phyloP scores from a whole-genome alignment of 2,113 vertebrate genomes.

The Athene noctua region DNA sequence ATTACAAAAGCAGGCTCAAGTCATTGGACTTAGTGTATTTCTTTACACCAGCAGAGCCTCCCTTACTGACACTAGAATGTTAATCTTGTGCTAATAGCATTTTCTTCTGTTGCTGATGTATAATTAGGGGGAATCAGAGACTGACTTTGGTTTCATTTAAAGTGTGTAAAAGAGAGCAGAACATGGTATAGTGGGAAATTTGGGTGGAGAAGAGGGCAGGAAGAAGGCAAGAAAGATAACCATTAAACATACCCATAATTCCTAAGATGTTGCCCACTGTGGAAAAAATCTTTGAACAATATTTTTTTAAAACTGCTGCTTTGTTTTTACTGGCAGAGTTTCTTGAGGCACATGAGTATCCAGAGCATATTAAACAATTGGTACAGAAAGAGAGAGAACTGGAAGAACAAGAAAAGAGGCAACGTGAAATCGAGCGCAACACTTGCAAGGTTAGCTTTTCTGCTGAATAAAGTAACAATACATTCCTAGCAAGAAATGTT shows the following conservation, averaged over 20 bases:
- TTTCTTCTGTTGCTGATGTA: neutral
- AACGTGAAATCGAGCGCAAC: slow-evolving; percentile 96
- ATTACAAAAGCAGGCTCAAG: neutral
- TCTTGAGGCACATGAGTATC: slow-evolving; percentile 88
- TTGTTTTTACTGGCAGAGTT: slow-evolving; percentile 80
- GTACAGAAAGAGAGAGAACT: slow-evolving; percentile 94
- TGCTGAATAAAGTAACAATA: neutral
- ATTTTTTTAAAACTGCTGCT: neutral
- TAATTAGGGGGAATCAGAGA: neutral
- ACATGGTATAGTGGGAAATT: neutral
- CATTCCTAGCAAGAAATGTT: neutral
- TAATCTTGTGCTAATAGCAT: neutral
- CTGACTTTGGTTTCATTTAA: neutral
- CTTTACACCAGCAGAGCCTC: neutral
- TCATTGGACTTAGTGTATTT: neutral
- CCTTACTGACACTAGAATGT: neutral
- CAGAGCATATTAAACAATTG: slow-evolving; percentile 91
- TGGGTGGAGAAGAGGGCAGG: neutral
- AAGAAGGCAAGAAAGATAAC: neutral
- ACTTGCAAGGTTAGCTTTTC: slow-evolving; percentile 91
- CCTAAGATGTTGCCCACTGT: neutral
- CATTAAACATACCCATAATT: neutral
- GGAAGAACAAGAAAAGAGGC: slow-evolving; percentile 96
- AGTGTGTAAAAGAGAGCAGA: neutral
- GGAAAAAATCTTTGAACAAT: neutral